Conservation (phyloP, 2,797 vertebrate species). For the Halcyon smyrnensis region DNA sequence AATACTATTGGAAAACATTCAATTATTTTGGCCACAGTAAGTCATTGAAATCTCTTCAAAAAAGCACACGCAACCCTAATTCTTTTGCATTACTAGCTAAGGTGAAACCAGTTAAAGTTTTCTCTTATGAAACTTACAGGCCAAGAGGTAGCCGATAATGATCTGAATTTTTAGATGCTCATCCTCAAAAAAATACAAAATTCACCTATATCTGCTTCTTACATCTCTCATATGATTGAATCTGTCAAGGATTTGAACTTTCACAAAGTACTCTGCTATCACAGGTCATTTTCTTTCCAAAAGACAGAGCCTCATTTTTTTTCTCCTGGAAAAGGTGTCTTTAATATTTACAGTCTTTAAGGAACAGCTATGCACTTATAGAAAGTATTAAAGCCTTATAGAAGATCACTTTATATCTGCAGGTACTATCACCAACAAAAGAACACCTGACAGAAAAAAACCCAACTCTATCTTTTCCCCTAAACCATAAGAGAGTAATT, state of each 20-base stretch:
- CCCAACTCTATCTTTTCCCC: not conserved
- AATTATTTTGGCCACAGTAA: not conserved
- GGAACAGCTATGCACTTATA: not conserved
- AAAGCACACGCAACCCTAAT: not conserved
- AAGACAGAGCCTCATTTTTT: not conserved
- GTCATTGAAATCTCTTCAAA: not conserved
- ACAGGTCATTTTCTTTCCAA: constrained; percentile 30
- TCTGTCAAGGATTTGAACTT: constrained; percentile 33
- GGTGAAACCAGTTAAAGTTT: not conserved
- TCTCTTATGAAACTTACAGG: not conserved
- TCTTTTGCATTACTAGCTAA: not conserved
- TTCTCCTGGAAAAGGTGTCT: not conserved
- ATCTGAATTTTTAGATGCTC: not conserved
- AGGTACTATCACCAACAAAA: constrained; percentile 20
- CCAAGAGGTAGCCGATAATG: not conserved
- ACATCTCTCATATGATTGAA: not conserved
- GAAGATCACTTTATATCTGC: constrained; percentile 28
- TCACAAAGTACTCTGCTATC: constrained; percentile 4
- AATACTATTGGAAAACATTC: not conserved
- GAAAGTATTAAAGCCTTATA: not conserved
- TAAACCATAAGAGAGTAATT: constrained; percentile 50
- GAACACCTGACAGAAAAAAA: constrained; percentile 36
- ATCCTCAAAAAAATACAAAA: not conserved
- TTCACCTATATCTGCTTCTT: not conserved
- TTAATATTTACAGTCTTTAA: constrained; percentile 25